These are phyloP conservation scores for Nyctibius bracteatus DNA, from an alignment of 2,113 vertebrate genomes.

Conservation along the genomic window DNA sequence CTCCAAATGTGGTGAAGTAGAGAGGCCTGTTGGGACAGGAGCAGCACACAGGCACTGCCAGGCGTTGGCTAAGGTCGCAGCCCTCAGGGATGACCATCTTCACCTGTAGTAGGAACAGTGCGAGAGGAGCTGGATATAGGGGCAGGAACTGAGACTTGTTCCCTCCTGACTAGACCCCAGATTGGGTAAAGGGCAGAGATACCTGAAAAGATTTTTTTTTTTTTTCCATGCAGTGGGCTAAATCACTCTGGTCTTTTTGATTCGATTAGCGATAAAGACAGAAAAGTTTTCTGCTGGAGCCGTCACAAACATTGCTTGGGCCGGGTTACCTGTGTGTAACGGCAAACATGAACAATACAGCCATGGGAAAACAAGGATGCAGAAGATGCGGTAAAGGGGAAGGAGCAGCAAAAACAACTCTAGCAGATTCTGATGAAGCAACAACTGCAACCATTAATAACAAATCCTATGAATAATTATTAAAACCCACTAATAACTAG, in stretches of 20 bases:
- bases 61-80: not conserved
- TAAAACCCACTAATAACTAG: not conserved
- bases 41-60: not conserved
- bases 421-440: not conserved
- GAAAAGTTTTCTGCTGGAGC: not conserved
- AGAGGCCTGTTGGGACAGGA: not conserved
- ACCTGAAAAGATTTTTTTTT: not conserved
- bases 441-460: not conserved
- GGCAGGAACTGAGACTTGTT: not conserved
- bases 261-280: not conserved
- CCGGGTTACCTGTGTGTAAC: not conserved
- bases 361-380: not conserved
- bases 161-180: not conserved
- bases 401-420: not conserved
- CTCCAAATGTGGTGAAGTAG: not conserved
- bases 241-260: not conserved
- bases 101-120: not conserved
- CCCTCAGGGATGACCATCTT: not conserved
- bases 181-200: not conserved
- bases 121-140: not conserved
- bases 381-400: not conserved
- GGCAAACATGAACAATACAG: not conserved
- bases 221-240: not conserved
- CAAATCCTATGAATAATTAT: not conserved
- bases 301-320: not conserved